A percentile compares a stretch with the other conserved stretches of the same genome.
Conservation (phyloP, 2,113 vertebrate species). For the Urocynchramus pylzowi region DNA sequence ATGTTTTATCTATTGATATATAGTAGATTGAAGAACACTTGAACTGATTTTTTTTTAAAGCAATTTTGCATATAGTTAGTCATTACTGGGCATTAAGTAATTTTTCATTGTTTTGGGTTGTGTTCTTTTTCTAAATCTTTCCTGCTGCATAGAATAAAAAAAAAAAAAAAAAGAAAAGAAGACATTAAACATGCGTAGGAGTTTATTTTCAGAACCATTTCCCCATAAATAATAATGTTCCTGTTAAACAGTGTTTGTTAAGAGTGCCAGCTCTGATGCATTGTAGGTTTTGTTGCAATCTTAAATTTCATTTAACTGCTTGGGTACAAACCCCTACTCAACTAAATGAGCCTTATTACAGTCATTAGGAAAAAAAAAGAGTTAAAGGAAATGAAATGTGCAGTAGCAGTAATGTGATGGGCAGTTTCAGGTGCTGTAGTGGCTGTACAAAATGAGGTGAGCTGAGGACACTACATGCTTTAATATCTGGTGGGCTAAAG, state of each 20-base stretch:
- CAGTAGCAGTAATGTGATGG: background rate
- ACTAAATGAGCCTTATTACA: background rate
- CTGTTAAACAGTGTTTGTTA: background rate
- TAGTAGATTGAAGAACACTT: background rate
- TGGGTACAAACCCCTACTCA: background rate
- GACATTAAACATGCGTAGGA: background rate
- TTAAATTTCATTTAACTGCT: background rate
- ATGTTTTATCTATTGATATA: constrained; percentile 34
- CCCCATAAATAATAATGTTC: constrained; percentile 24
- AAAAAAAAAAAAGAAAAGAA: constrained; percentile 10
- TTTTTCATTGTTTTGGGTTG: background rate
- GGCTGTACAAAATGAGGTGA: background rate
- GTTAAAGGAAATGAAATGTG: background rate
- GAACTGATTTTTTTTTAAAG: background rate
- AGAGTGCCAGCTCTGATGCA: background rate
- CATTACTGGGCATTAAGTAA: background rate
- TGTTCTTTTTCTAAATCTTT: background rate
- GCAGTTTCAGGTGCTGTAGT: background rate
- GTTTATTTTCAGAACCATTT: constrained; percentile 33
- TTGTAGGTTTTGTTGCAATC: background rate
- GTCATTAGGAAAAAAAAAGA: background rate
- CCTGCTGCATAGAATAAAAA: background rate
- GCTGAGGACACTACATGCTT: background rate
- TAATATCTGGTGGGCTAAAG: background rate
- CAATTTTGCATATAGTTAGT: constrained; percentile 2